Base-by-base conservation (phyloP, 2,888 invertebrate genomes). In the Itoplectis maculator region DNA sequence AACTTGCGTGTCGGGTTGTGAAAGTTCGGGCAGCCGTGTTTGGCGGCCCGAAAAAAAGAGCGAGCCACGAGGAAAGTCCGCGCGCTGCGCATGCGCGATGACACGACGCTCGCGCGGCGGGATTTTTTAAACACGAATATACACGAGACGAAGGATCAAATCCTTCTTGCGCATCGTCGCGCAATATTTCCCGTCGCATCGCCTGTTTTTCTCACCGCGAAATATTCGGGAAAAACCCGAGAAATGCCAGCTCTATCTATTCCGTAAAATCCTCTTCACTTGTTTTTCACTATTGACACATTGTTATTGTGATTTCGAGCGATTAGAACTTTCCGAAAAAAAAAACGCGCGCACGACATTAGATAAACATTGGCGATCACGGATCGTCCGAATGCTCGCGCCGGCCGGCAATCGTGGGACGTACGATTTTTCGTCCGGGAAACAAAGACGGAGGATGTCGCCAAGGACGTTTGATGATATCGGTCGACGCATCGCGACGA, bases 31-130 rank as follows among this genome's bases (percentile, higher is more conserved):
- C 3, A 8, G 29, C 20, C 7, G 37, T 51, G 51, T 69, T 69
- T 13, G 18, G 18, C 8, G 37, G 13, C 5, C 20, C 40, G 68
- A 37, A 18, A 23, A 54, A 20, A 69, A 69, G 68, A 69, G 51
- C 51, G 20, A 51, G 68, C 68, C 20, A 51, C 68, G 51, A 51
- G 68, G 29, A 29, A 29, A 29, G 29, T 29, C 29, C 29, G 29
- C 29, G 29, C 29, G 29, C 3, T 5, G 29, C 29, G 5, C 29
- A 5, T 5, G 29, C 61, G 0, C n/a, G 56, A 56, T 4, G 49
- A 15, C n/a, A n/a, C 18, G 18, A 49, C 7, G 49, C 7, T 29
- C 29, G 2, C 5, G 29, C 29, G 29, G 29, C 29, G 29, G 3
- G 29, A 29, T 29, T 29, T 29, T 29, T 29, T 2, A 29, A 29